These are phyloP conservation scores for Trinectes maculatus DNA, from an alignment of 2,113 vertebrate species.

Conservation along the genomic window DNA sequence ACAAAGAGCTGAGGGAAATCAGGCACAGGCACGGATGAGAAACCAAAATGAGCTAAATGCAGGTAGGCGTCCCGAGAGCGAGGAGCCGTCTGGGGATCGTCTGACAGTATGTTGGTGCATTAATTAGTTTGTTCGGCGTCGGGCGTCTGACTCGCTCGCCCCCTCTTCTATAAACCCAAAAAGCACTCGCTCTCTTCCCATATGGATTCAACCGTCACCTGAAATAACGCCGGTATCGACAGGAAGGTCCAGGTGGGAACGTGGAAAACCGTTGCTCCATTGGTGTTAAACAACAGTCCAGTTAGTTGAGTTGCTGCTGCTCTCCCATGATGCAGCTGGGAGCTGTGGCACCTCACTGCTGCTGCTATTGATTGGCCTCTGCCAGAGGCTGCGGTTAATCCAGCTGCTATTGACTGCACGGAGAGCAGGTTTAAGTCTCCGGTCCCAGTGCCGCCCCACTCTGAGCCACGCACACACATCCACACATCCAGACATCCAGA, in stretches of 20 bases:
- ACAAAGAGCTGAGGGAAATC: conserved; percentile 1
- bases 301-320: conserved; percentile 21
- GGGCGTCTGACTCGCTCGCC: conserved; percentile 19
- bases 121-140: conserved; percentile 23
- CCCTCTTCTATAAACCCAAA: background rate
- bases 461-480: conserved; percentile 18
- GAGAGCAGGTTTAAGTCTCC: conserved; percentile 35
- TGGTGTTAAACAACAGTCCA: conserved; percentile 28
- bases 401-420: conserved; percentile 57
- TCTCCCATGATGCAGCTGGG: conserved; percentile 15
- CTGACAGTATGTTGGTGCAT: conserved; percentile 7
- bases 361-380: conserved; percentile 43
- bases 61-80: background rate
- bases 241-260: conserved; percentile 7
- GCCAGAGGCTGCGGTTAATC: conserved; percentile 52
- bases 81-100: background rate
- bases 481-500: conserved; percentile 23
- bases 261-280: background rate
- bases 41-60: background rate
- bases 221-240: conserved; percentile 32
- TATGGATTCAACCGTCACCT: conserved; percentile 14
- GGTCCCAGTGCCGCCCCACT: background rate
- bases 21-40: background rate
- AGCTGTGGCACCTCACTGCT: conserved; percentile 3
- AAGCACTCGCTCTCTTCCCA: background rate